Evolutionary conservation across 2,113 vertebrate species (phyloP).

Genomic region (Elachura formosa): DNA sequence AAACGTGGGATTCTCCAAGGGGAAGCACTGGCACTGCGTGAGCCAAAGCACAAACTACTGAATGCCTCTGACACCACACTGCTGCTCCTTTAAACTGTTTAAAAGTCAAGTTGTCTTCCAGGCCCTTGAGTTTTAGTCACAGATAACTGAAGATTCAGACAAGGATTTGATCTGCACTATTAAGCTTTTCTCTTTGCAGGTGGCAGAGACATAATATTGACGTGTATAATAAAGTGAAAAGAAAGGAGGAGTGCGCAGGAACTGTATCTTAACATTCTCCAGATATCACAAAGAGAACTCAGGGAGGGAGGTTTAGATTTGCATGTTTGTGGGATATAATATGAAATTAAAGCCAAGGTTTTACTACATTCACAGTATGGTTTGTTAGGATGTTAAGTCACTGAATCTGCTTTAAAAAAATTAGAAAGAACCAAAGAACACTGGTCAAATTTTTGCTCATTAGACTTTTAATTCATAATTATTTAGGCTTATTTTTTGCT

Average conservation of each 20-base stretch:
- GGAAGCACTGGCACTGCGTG: neutral
- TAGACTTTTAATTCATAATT: neutral
- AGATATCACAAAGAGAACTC: neutral
- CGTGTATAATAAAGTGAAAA: neutral
- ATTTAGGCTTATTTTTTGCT: neutral
- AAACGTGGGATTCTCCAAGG: neutral
- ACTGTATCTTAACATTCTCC: neutral
- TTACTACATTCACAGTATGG: neutral
- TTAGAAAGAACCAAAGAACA: neutral
- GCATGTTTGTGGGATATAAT: neutral
- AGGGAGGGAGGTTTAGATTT: neutral
- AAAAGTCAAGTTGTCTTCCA: constrained; percentile 19
- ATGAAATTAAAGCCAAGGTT: neutral
- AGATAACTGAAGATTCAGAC: constrained; percentile 22
- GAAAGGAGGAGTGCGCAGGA: neutral
- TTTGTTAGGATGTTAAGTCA: neutral
- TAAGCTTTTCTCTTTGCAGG: constrained; percentile 33
- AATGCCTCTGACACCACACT: neutral
- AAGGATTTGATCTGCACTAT: constrained; percentile 16
- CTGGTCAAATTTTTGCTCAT: neutral
- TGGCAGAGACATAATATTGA: constrained; percentile 21
- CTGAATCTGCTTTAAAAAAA: neutral
- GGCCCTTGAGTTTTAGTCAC: constrained; percentile 13
- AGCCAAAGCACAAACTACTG: neutral
- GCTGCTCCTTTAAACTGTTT: neutral